Base-by-base conservation (phyloP, 2,888 invertebrate species). In the Rhamphomyia laevipes region DNA sequence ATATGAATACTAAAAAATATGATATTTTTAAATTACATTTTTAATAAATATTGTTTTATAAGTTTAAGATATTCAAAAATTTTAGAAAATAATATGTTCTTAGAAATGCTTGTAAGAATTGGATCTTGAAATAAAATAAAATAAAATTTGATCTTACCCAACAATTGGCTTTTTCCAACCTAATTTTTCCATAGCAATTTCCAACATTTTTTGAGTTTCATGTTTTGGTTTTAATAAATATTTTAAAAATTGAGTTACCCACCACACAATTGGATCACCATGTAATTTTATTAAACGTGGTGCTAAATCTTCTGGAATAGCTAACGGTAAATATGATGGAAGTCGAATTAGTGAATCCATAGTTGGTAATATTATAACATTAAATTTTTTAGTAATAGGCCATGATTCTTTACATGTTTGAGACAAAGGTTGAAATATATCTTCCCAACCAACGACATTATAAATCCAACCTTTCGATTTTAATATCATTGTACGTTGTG, bases 211-310 rank as follows among this genome's bases (percentile, higher is more conserved):
- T 54, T 80, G 76, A 51, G 90, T 82, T 33, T 78, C 75, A 1
- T 81, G 75, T 58, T 89, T 86, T 27, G 90, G 90, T 56, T 89
- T 77, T 59, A 96, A 76, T 50, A 97, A 73, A 70, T 89, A 99
- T 65, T 88, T 87, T 30, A 97, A 75, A 68, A 99, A 88, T 73
- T 99, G 97, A 0, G 95, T 95, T 45, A 96, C 82, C 92, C 96
- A 99, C 95, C 96, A 99, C 5, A 92, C 92, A 23, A 92, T 77
- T 0, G 99, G 97, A 71, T 95, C 87, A 0, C 96, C 96, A 69
- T 99, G 92, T 49, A 92, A 71, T 48, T 83, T 76, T 43, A 77
- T 77, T 54, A 94, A 69, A 63, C 93, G 78, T 43, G 83, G 81
- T 1, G 85, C 86, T 55, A 97, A 73, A 66, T 97, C 95, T 63